Evolutionary conservation across 1,140 invertebrate genomes (phyloP), one percentile per base, ranked within the genome.

Genomic region (Epicauta chinensis): DNA sequence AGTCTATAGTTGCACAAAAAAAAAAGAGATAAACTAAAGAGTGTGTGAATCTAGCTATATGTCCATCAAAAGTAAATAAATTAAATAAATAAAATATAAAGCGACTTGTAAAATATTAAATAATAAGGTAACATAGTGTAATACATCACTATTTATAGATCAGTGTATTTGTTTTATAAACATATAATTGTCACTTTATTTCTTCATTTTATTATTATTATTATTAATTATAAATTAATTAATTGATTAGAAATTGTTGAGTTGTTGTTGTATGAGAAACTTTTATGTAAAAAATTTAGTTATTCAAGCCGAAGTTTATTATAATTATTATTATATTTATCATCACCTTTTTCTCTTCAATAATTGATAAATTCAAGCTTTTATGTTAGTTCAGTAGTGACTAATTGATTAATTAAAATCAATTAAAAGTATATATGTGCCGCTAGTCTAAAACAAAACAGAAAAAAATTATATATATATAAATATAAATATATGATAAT

Each of bases 321-420:
- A 16, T 44, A 42, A 53, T 58, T 46, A 51, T 56, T 54, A 56
- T 50, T 59, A n/a, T n/a, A n/a, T n/a, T n/a, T n/a, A 23, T 23
- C 23, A 23, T 23, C 23, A 23, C 23, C 23, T 7, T 23, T n/a
- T 7, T 23, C 3, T 23, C 23, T 23, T 23, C 23, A 23, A 23
- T n/a, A n/a, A n/a, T 53, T 53, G 32, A 51, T 38, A 55, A 62
- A 62, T 50, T 59, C 53, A 60, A 64, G 63, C 63, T 65, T 67
- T 62, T 65, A 67, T 23, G 7, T 65, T 67, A 67, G 65, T 67
- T 67, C 55, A 49, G 56, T 64, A 65, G 61, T 62, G 58, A 61
- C 60, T 65, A 62, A 63, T 61, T 59, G 60, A 58, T 60, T 60
- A n/a, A 63, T 56, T n/a, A n/a, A n/a, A n/a, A n/a, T n/a, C n/a